Evolutionary conservation across 2,797 vertebrate species (phyloP).

Genomic region (Craterocephalus amniculus): DNA sequence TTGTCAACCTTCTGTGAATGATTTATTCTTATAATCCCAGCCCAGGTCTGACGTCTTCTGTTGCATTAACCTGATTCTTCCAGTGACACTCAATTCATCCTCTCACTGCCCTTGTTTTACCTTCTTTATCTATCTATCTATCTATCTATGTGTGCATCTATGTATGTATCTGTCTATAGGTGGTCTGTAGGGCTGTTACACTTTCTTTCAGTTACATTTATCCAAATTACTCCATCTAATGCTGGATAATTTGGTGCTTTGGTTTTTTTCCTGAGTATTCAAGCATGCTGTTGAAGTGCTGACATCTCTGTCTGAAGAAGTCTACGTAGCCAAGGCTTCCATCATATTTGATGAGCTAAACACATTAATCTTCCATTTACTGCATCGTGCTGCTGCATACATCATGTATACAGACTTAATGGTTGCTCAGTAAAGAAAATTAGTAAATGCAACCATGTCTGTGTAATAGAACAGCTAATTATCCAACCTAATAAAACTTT

Average conservation of each 20-base stretch:
- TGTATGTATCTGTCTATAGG: too few relatives aligned
- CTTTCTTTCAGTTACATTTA: background rate
- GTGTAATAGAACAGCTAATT: background rate
- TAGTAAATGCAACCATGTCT: background rate
- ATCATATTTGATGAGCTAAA: slow-evolving; percentile 41
- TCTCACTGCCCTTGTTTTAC: background rate
- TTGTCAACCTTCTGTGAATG: background rate
- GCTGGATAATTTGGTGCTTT: slow-evolving; percentile 4
- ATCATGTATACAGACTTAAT: background rate
- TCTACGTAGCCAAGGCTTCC: slow-evolving; percentile 37
- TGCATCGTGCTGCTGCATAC: slow-evolving; percentile 20
- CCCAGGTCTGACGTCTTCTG: too few relatives aligned
- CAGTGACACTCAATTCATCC: too few relatives aligned
- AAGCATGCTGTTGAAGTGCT: slow-evolving; percentile 16
- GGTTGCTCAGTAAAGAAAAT: slow-evolving; percentile 5
- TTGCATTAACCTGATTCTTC: too few relatives aligned
- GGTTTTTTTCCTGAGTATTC: too few relatives aligned
- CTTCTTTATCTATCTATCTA: background rate
- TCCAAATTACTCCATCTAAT: background rate
- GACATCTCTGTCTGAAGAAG: slow-evolving; percentile 33
- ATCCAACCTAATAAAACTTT: background rate
- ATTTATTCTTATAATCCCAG: background rate
- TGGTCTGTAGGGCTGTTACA: background rate
- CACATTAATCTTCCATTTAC: slow-evolving; percentile 33
- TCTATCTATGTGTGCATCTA: too few relatives aligned